Evolutionary conservation across 2,888 invertebrate species (phyloP).

Genomic region (Eremobia ochroleuca): DNA sequence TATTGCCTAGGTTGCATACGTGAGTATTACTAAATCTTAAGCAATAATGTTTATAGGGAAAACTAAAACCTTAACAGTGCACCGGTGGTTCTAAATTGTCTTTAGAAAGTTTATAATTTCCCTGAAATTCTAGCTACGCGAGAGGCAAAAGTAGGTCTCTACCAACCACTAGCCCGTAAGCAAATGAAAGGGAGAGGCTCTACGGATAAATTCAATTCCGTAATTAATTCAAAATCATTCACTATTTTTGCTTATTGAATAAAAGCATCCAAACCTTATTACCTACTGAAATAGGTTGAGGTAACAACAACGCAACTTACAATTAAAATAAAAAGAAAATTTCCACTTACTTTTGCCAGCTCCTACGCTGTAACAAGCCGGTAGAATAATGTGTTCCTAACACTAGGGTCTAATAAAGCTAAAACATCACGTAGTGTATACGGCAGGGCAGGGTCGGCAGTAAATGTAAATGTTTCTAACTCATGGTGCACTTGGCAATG

Average conservation of each 20-base stretch:
- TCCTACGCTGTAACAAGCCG: not conserved
- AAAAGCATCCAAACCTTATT: not conserved
- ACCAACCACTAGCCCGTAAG: not conserved
- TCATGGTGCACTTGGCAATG: slow-evolving; percentile 32
- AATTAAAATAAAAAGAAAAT: not conserved
- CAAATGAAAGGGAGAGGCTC: no score
- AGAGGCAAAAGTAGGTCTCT: not conserved
- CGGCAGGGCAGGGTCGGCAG: not conserved
- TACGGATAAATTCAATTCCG: no score
- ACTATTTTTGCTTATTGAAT: no score
- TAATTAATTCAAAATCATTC: not conserved
- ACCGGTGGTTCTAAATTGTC: not conserved
- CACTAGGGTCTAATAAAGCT: no score
- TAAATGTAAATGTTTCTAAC: slow-evolving; percentile 16
- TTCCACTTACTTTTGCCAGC: slow-evolving; percentile 42
- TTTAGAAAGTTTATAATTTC: not conserved
- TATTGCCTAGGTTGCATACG: not conserved
- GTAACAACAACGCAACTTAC: not conserved
- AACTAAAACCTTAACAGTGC: not conserved
- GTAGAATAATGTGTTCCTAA: not conserved
- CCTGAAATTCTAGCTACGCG: not conserved
- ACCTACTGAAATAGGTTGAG: not conserved
- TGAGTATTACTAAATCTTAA: not conserved
- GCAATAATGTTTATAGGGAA: not conserved
- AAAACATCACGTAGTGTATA: slow-evolving; percentile 1